Percentiles rank a stretch among this genome's conserved stretches.
Conservation (phyloP, 2,113 vertebrate genomes). For the cat (Felis catus) region F.catus_Fca126_mat1.0 CM031415.1:153054001-153054500, state of each 20-base stretch:
- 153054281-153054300: neutral
- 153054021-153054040: no score
- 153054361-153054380: neutral
- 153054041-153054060: no score
- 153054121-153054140: neutral
- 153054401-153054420: neutral
- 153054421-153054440: neutral
- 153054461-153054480: neutral
- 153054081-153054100: neutral
- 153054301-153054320: neutral
- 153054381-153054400: neutral
- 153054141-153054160: neutral
- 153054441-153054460: neutral
- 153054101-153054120: neutral
- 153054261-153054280: neutral
- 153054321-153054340: neutral
- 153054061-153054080: no score
- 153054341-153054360: neutral
- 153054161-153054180: neutral
- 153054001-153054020: no score
- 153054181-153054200: neutral
- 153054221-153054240: neutral
- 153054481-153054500: neutral
- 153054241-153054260: neutral
- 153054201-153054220: neutral